Evolutionary conservation across 1,140 invertebrate genomes (phyloP).

Genomic region (Teleopsis dalmanni): DNA sequence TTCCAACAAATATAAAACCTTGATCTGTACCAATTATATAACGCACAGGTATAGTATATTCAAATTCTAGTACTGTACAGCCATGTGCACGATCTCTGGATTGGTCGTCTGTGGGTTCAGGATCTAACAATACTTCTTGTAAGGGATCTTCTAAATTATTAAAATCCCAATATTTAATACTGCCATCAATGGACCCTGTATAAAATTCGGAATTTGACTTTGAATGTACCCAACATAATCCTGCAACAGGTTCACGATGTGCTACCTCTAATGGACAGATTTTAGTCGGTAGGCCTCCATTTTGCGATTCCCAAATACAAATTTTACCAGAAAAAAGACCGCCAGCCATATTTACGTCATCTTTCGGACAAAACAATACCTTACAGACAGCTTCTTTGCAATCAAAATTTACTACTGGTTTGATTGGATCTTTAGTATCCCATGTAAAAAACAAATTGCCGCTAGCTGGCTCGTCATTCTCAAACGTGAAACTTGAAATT

Average conservation of each 20-base stretch:
- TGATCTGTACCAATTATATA: constrained; percentile 61
- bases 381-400: constrained; percentile 60
- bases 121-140: constrained; percentile 66
- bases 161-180: constrained; percentile 76
- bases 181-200: constrained; percentile 76
- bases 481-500: too few species aligned
- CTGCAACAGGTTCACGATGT: constrained; percentile 61
- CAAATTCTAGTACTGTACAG: constrained; percentile 72
- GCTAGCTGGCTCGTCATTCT: neutral
- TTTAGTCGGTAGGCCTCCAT: constrained; percentile 50
- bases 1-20: constrained; percentile 67
- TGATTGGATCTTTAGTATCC: constrained; percentile 79
- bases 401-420: constrained; percentile 62
- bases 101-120: constrained; percentile 56
- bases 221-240: constrained; percentile 67
- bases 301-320: constrained; percentile 65
- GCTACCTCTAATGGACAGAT: constrained; percentile 55
- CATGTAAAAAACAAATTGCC: constrained; percentile 62
- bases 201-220: constrained; percentile 79
- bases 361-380: constrained; percentile 77
- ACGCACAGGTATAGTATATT: constrained; percentile 76
- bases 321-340: constrained; percentile 77
- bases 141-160: constrained; percentile 65
- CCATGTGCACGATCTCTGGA: constrained; percentile 59
- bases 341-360: constrained; percentile 68